Conservation (phyloP, 2,888 invertebrate species). For the Phaonia tiefii region DNA sequence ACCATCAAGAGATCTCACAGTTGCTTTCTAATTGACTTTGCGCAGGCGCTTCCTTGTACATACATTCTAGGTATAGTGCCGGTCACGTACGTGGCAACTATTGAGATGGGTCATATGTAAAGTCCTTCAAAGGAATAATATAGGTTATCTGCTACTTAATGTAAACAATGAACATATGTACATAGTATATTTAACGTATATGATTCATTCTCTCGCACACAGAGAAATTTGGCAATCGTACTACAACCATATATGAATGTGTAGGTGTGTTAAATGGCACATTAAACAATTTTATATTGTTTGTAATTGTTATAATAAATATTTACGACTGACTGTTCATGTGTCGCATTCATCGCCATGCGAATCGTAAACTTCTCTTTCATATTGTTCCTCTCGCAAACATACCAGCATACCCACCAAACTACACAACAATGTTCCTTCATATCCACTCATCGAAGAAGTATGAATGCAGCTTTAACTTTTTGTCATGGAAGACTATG, state of each 20-base stretch:
- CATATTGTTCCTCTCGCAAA: background rate
- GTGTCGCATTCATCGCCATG: background rate
- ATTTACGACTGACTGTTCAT: conserved; percentile 18
- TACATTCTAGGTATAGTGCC: background rate
- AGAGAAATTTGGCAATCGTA: no score
- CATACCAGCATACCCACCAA: conserved; percentile 21
- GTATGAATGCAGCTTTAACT: background rate
- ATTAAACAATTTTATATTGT: conserved; percentile 26
- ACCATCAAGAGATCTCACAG: conserved; percentile 39
- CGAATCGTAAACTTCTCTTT: conserved; percentile 10
- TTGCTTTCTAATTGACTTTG: conserved; percentile 51
- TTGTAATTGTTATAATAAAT: conserved; percentile 32
- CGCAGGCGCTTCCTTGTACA: conserved; percentile 28
- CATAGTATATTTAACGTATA: background rate
- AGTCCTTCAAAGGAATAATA: background rate
- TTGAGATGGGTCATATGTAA: background rate
- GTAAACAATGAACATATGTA: background rate
- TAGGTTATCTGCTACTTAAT: no score
- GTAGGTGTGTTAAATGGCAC: conserved; percentile 28
- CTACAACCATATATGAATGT: background rate
- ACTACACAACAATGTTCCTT: conserved; percentile 28
- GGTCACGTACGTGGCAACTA: conserved; percentile 5
- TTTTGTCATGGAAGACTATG: no score
- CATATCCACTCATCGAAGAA: conserved; percentile 8
- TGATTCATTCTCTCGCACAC: no score